Base-by-base conservation (phyloP, 2,113 vertebrate species). In the Epinephelus fuscoguttatus region DNA sequence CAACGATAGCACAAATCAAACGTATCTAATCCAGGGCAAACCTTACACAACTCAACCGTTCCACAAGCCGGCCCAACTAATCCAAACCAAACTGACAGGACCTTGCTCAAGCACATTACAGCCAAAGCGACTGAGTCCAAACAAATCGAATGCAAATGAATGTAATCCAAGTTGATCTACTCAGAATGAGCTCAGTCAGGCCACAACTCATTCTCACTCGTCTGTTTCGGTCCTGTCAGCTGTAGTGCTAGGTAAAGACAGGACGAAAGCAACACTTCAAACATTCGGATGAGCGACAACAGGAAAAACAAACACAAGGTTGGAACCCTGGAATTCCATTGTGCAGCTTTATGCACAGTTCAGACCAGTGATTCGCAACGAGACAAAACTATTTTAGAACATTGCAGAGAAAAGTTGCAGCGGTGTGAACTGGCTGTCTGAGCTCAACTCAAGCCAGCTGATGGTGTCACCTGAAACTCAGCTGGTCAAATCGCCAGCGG, bases 91-190 rank as follows among this genome's bases (percentile, higher is more conserved):
- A 91, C 79, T 23, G 57, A 84, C 77, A 84, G 27, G 67, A 60
- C 40, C 33, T 62, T 9, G 27, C 86, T 83, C 49, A 33, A 85
- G 61, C 60, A 71, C n/a, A 73, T 33, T 49, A 42, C 57, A 62
- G 66, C 73, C 85, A 81, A 81, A 71, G 18, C 10, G 71, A 61
- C 71, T 37, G 53, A 75, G 55, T 77, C 77, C 72, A 72, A 74
- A 83, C 53, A 80, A 80, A 84, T 80, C 60, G 21, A 73, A 88
- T 87, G 78, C 81, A 89, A 91, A 91, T 80, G 10, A 80, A 67
- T 70, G 55, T 77, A 86, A 91, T 89, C 82, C 87, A 88, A 79
- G 52, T 74, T 89, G 84, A 87, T 90, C 86, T 84, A 77, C 30
- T 88, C 61, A 74, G 80, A 82, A 84, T 73, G 77, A 85, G 63